A percentile compares a stretch with the other conserved stretches of the same genome.
Evolutionary conservation across 2,113 vertebrate species (phyloP).

Genomic region (Nematolebias whitei): DNA sequence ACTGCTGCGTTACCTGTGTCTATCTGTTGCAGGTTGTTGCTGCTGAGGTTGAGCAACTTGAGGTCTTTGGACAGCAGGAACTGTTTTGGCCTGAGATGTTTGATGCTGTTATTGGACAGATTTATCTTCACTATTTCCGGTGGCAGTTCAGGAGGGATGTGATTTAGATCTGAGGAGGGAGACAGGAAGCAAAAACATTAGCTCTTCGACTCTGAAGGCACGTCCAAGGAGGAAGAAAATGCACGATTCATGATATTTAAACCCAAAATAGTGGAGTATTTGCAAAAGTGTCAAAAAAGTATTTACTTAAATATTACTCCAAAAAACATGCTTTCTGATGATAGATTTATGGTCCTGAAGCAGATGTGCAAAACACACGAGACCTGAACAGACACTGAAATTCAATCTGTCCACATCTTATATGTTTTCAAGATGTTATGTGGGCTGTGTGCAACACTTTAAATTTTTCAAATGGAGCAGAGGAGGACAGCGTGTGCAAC

Average conservation of each 20-base stretch:
- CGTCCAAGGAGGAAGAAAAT: neutral
- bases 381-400: slow-evolving; percentile 7
- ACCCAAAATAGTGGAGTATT: neutral
- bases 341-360: slow-evolving; percentile 9
- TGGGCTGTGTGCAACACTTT: slow-evolving; percentile 43
- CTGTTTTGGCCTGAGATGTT: slow-evolving; percentile 86
- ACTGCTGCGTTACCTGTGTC: slow-evolving; percentile 83
- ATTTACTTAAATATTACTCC: neutral
- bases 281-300: neutral
- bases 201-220: neutral
- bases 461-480: slow-evolving; percentile 53
- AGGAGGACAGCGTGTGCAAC: slow-evolving; percentile 27
- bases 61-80: slow-evolving; percentile 90
- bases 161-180: slow-evolving; percentile 83
- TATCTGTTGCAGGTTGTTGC: slow-evolving; percentile 87
- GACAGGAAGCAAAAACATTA: neutral
- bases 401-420: slow-evolving; percentile 22
- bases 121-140: slow-evolving; percentile 91
- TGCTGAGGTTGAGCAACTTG: slow-evolving; percentile 91
- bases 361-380: slow-evolving; percentile 21
- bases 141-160: slow-evolving; percentile 88
- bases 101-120: slow-evolving; percentile 90
- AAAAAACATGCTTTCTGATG: neutral
- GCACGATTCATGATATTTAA: neutral
- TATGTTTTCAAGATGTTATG: slow-evolving; percentile 65